Conservation (phyloP, 2,113 vertebrate genomes). For the Gasterosteus aculeatus region DNA sequence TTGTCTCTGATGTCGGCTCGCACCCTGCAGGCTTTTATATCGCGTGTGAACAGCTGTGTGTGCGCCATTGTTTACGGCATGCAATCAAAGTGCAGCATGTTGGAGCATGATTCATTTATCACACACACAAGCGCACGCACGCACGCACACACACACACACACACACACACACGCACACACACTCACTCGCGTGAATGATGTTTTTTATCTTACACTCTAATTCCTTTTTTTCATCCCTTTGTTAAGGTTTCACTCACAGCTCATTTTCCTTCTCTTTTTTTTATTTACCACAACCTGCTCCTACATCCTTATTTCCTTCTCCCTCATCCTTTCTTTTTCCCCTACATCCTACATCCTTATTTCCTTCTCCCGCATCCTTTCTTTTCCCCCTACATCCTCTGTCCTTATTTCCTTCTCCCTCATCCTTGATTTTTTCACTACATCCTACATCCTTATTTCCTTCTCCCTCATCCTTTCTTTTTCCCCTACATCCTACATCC, state of each 20-base stretch:
- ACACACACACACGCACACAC: neutral
- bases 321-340: no score
- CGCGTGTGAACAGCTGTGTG: constrained; percentile 26
- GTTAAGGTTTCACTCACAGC: no score
- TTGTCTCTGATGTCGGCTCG: constrained; percentile 15
- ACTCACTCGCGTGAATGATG: neutral
- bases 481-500: no score
- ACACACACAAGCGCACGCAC: neutral
- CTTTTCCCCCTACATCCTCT: no score
- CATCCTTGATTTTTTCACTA: neutral
- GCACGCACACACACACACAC: constrained; percentile 12
- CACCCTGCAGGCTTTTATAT: constrained; percentile 10
- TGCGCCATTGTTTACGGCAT: constrained; percentile 13
- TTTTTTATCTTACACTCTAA: no score
- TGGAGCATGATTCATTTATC: neutral
- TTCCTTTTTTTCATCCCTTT: neutral
- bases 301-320: neutral
- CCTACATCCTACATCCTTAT: no score
- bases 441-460: neutral
- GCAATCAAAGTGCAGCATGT: constrained; percentile 22
- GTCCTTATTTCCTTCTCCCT: neutral
- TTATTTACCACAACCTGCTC: no score
- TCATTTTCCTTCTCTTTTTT: no score
- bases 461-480: neutral
- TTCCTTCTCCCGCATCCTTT: no score